Base-by-base conservation (phyloP, 2,888 invertebrate species). In the Amorpha juglandis region DNA sequence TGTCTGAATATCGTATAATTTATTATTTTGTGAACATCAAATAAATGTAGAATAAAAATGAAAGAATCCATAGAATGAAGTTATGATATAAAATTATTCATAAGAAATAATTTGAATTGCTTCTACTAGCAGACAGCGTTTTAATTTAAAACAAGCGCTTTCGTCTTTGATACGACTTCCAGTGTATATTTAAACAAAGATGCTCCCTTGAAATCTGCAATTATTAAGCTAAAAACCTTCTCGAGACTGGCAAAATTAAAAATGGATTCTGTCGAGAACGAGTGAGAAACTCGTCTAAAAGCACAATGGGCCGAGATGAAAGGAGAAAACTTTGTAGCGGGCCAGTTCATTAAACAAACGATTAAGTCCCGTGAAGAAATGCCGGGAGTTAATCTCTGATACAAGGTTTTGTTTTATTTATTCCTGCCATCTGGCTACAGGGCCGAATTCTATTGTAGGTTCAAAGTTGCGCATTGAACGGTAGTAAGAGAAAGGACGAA, bases 341-440 rank as follows among this genome's bases (percentile, higher is more conserved):
- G 74, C 73, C 72, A 76, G 79, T 82, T 87, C 82, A 84, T 88
- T 88, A 86, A 80, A 79, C 79, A 80, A 79, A 71, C 81, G 81
- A 84, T 87, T 85, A 82, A 80, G 73, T 73, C 72, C 71, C 58
- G 48, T 7, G 38, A 65, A 65, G 48, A 76, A 71, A 77, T 50
- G 53, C 77, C 74, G 75, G 78, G 73, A 80, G 80, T 84, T 82
- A 80, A 86, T 84, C 84, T 82, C 71, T 74, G 72, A 74, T 77
- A 74, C 73, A 77, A 79, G 75, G 76, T 76, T 78, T 78, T 79
- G 79, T 82, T 78, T 81, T 74, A 77, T 83, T 58, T 42, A 42
- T 38, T 58, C 12, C 19, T 9, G 58, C 35, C 55, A 35, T 58
- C 75, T 72, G 16, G 27, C 0, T 16, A n/a, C 42, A 6, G 38